Base-by-base conservation (phyloP, 1,140 invertebrate species). In the Phocides pigmalion region DNA sequence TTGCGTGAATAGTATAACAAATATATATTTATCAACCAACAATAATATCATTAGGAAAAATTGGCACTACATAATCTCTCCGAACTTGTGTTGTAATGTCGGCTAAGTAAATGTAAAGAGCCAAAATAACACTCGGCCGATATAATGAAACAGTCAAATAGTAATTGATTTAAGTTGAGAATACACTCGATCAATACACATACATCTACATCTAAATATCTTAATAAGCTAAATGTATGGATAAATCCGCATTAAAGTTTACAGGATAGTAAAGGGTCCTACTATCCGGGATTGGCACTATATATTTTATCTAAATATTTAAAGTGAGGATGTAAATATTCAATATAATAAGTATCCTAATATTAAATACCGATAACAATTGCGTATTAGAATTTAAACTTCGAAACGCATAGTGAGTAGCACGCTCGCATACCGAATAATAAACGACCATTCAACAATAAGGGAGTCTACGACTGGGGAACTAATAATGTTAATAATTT, bases 251-350 rank as follows among this genome's bases (percentile, higher is more conserved):
- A 74, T 66, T 72, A 56, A 72, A 64, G 68, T 64, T 68, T 76
- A 77, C 65, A 82, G 72, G 74, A 76, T 78, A 79, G 65, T 78
- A 67, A 75, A 81, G 79, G 76, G 54, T 78, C 72, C 72, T 74
- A 68, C 78, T 84, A 78, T 67, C 72, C 72, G 72, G 81, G 74
- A 79, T 78, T 83, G 82, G 79, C 81, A 84, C 87, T 89, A 87
- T 80, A 75, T 76, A 75, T 72, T 72, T 80, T 68, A 73, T 70
- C 79, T 81, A 83, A 81, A 72, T 76, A 79, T 79, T 79, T 68
- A 79, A 82, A 83, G 74, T 87, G 80, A 80, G 70, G 78, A 76
- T 80, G 71, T 86, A 80, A 79, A 81, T 81, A 82, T 80, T 79
- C 62, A 79, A 82, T 81, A 75, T 80, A 79, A 76, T 81, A 73